Base-by-base conservation (phyloP, 2,888 invertebrate genomes). In the Papilio protenor region DNA sequence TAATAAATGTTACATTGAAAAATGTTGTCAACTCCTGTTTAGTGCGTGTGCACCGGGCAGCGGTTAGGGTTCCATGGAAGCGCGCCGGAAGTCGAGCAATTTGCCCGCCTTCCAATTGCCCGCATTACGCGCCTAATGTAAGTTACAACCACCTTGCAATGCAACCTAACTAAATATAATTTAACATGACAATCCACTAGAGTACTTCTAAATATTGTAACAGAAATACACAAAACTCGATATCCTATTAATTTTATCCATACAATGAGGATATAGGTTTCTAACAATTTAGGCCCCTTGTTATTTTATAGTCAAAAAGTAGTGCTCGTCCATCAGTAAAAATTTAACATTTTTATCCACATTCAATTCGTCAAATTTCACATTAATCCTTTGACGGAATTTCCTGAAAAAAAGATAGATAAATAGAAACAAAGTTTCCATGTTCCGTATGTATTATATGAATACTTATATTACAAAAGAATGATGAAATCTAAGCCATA, bases 21-120 rank as follows among this genome's bases (percentile, higher is more conserved):
- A 81, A 81, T 77, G 84, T 84, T 79, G 16, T 18, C 18, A 75
- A 77, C 72, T 66, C 57, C 82, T 83, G 78, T 77, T 76, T 80
- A 78, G 79, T 80, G 82, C 82, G 81, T 80, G 81, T 75, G 71
- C 75, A 81, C 79, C 79, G 78, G 78, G 55, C 75, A 64, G 64
- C 75, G 40, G 72, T 76, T 80, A 83, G 84, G 80, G 84, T 90
- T 90, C 89, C 85, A 80, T 86, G 87, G 87, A 91, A 90, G 83
- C 80, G 84, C 85, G 79, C 87, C 90, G 91, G 91, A 91, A 89
- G 84, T 84, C 79, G 80, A 73, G 81, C 81, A 83, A 83, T 83
- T 84, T 78, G 61, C 81, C 83, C 85, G 85, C 85, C 81, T 83
- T 87, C 84, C 87, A 84, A 87, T 87, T 85, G 85, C 84, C 79